Evolutionary conservation across 2,113 vertebrate species (phyloP), one percentile per base, ranked within the genome.

Genomic region (Cololabis saira): DNA sequence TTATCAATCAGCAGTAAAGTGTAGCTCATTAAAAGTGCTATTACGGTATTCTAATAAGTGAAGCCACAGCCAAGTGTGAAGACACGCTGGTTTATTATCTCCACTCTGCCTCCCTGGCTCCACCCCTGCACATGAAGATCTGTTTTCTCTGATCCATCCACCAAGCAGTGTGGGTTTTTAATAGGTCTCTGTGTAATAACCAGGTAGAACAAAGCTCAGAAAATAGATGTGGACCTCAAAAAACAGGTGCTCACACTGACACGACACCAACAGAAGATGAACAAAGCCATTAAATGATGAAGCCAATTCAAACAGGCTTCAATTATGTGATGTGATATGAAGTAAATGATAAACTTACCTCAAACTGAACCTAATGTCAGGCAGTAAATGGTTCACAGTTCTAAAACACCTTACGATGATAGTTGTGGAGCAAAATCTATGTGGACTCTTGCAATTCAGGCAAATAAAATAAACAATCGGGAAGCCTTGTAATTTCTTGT

Each of bases 81-180:
- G 74, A 61, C 66, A 37, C 33, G 30, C 55, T 24, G 45, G 74
- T 71, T 80, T 79, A 85, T 85, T 80, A 82, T 82, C 76, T 85
- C 80, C 50, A 37, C 33, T 37, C 33, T 7, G 65, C 77, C 80
- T 78, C 50, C 6, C 58, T 16, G 50, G 55, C 78, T 76, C 75
- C 78, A 2, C 75, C 78, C 81, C 60, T 53, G 63, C 74, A 51
- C 77, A 48, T 59, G 61, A 57, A 21, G 43, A 61, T 65, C 74
- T 51, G 12, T 60, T 74, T 57, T 45, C 59, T 64, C 69, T 47
- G 65, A 72, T 78, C 71, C 22, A 47, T 51, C 58, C 70, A 41
- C 50, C 17, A 27, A 67, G 61, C 61, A 1, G 12, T 5, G 48
- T 0, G 51, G 12, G 64, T 67, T 62, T 57, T 62, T 51, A 19